Evolutionary conservation across 2,888 invertebrate species (phyloP).

Genomic region (Labia minor): DNA sequence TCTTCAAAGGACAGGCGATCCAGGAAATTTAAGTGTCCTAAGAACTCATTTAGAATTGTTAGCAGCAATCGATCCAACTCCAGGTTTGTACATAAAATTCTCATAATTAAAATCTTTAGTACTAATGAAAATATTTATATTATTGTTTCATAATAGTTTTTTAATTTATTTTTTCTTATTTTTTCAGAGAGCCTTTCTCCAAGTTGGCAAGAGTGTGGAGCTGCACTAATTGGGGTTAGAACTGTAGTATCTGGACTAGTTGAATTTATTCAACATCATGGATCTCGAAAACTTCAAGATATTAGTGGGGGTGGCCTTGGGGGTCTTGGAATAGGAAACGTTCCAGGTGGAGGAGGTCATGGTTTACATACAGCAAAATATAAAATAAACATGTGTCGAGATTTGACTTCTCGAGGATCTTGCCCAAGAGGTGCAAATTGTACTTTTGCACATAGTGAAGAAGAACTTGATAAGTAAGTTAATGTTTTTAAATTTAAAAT

Average conservation of each 20-base stretch:
- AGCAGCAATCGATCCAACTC: conserved; percentile 75
- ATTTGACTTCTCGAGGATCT: conserved; percentile 62
- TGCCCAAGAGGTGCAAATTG: conserved; percentile 82
- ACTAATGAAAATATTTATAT: too few relatives aligned
- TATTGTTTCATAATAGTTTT: conserved; percentile 28
- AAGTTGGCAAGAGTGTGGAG: conserved; percentile 52
- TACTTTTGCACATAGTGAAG: conserved; percentile 85
- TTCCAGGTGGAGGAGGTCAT: conserved; percentile 29
- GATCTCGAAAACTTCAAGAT: conserved; percentile 52
- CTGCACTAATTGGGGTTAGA: conserved; percentile 55
- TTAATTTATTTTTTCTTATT: conserved; percentile 17
- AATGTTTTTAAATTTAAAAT: not conserved
- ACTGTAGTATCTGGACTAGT: conserved; percentile 66
- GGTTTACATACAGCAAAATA: conserved; percentile 53
- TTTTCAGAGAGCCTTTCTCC: conserved; percentile 48
- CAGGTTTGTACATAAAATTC: conserved; percentile 44
- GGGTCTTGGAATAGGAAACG: conserved; percentile 27
- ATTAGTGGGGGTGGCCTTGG: conserved; percentile 38
- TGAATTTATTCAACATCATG: conserved; percentile 64
- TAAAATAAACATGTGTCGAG: conserved; percentile 84
- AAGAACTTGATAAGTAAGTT: conserved; percentile 69
- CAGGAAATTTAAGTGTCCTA: conserved; percentile 65
- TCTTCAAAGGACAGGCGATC: conserved; percentile 79
- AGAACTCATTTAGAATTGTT: conserved; percentile 71
- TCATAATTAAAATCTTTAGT: not conserved